Evolutionary conservation across 1,140 invertebrate species (phyloP).

Genomic region (Matsumurasca onukii): DNA sequence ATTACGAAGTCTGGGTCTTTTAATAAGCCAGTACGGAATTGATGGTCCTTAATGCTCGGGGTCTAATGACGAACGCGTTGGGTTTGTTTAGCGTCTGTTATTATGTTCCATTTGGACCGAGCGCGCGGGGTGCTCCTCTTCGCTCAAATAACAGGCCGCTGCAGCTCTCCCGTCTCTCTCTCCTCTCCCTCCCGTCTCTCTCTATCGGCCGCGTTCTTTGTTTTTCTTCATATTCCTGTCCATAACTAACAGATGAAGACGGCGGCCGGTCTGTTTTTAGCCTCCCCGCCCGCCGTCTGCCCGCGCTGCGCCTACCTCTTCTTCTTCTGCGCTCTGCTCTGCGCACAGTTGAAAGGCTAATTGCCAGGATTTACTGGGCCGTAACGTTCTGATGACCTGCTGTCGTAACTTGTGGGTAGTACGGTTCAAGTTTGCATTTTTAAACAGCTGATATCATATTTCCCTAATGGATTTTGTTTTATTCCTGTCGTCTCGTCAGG

Average conservation of each 20-base stretch:
- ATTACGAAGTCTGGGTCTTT: neutral
- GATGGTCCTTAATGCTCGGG: neutral
- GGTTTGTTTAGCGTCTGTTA: slow-evolving; percentile 12
- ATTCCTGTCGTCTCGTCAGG: no score
- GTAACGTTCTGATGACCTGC: slow-evolving; percentile 2
- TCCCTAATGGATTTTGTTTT: no score
- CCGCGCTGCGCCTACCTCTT: slow-evolving; percentile 3
- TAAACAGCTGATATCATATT: no score
- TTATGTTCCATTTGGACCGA: slow-evolving; percentile 14
- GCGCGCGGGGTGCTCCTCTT: no score
- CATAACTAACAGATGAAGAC: slow-evolving; percentile 18
- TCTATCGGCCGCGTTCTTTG: neutral
- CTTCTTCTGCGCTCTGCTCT: no score
- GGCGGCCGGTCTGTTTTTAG: slow-evolving; percentile 14
- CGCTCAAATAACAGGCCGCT: slow-evolving; percentile 13
- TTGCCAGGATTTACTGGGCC: slow-evolving; percentile 14
- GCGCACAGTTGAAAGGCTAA: neutral
- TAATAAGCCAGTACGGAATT: slow-evolving; percentile 16
- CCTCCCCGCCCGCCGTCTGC: slow-evolving; percentile 1
- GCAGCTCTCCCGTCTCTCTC: neutral
- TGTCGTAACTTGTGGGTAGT: no score
- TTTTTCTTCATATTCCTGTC: slow-evolving; percentile 14
- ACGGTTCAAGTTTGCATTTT: no score
- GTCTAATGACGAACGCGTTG: neutral
- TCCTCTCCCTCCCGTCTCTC: neutral